A percentile compares a stretch with the other conserved stretches of the same genome.
Conservation (phyloP, 2,797 vertebrate genomes). For the Dermochelys coriacea region DNA sequence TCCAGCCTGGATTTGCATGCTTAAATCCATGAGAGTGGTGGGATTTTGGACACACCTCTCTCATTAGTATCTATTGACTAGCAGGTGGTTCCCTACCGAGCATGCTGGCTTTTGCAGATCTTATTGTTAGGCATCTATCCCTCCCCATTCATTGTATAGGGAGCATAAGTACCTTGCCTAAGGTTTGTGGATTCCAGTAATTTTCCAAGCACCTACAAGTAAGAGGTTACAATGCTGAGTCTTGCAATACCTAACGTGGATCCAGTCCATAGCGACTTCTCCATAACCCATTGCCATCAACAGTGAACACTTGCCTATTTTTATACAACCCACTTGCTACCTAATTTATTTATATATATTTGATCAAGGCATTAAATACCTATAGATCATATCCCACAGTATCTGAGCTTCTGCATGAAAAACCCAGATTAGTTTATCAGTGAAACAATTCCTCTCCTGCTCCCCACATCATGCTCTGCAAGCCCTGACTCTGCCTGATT, state of each 20-base stretch:
- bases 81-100: not conserved
- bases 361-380: not conserved
- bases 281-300: not conserved
- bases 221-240: not conserved
- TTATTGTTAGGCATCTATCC: not conserved
- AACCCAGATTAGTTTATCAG: not conserved
- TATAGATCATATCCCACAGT: not conserved
- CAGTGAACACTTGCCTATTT: not conserved
- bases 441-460: constrained; percentile 7
- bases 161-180: not conserved
- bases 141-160: not conserved
- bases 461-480: not conserved
- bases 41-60: not conserved
- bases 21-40: not conserved
- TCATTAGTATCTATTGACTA: not conserved
- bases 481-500: not conserved
- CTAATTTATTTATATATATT: not conserved
- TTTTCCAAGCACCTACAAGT: not conserved
- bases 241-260: not conserved
- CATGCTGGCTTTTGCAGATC: not conserved
- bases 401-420: not conserved
- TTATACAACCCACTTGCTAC: not conserved
- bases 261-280: not conserved
- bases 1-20: too few species aligned
- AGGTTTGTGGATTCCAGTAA: not conserved